Evolutionary conservation across 1,140 invertebrate genomes (phyloP).

Genomic region (Cryptotermes secundus): DNA sequence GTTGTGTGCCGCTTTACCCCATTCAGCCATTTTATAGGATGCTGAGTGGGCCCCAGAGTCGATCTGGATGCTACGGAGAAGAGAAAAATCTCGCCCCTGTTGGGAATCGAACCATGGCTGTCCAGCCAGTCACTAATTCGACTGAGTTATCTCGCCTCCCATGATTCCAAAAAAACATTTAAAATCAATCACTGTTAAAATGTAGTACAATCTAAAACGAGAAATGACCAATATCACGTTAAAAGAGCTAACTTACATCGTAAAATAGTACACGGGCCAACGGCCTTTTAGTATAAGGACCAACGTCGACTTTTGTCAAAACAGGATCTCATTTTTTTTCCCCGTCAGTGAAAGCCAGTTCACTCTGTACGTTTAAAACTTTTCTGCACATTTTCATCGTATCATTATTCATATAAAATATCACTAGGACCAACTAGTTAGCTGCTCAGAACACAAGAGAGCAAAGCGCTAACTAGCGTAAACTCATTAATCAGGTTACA

Average conservation of each 20-base stretch:
- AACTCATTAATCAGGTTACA: constrained; percentile 14
- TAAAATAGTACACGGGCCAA: background rate
- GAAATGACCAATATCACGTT: background rate
- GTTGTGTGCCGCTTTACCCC: no score
- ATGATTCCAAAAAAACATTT: no score
- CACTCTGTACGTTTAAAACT: background rate
- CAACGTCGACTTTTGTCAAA: background rate
- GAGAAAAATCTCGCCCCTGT: no score
- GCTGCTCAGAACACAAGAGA: background rate
- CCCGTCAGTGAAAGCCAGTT: constrained; percentile 2
- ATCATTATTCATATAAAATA: constrained; percentile 19
- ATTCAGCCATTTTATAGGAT: no score
- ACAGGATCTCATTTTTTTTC: background rate
- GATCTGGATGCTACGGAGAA: no score
- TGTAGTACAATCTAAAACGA: background rate
- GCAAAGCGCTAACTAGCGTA: constrained; percentile 14
- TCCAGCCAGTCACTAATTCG: no score
- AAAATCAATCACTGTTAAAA: no score
- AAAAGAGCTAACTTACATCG: background rate
- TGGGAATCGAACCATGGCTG: no score
- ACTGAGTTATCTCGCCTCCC: no score
- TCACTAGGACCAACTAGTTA: background rate
- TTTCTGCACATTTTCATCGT: constrained; percentile 8
- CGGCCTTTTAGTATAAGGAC: background rate
- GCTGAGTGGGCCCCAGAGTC: no score